phyloP scores from a whole-genome alignment of 2,113 vertebrate genomes.

The Machaerirhynchus nigripectus region DNA sequence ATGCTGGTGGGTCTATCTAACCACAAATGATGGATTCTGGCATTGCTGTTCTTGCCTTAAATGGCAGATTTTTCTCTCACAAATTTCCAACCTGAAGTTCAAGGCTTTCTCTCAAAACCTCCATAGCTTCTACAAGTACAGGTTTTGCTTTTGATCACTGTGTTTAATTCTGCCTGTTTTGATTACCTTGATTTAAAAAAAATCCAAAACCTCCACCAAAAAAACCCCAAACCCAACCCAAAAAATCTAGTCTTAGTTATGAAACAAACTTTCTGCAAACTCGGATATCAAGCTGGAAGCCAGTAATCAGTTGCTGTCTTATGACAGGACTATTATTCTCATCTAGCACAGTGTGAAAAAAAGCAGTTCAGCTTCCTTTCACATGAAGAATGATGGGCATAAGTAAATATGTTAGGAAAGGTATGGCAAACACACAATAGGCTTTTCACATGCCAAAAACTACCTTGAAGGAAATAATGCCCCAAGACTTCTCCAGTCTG shows the following conservation, averaged over 20 bases:
- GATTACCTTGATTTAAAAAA: background rate
- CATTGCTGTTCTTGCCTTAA: background rate
- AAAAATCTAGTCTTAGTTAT: background rate
- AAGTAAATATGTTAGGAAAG: background rate
- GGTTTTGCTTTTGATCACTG: background rate
- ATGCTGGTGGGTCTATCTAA: background rate
- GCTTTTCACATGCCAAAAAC: background rate
- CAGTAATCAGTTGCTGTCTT: background rate
- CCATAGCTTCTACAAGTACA: background rate
- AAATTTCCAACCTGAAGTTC: background rate
- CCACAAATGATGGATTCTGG: background rate
- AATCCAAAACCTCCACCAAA: background rate
- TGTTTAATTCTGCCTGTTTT: background rate
- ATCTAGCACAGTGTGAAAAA: constrained; percentile 2
- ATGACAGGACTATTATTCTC: constrained; percentile 10
- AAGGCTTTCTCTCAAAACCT: background rate
- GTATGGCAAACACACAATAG: background rate
- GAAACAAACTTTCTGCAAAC: background rate
- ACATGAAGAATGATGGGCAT: background rate
- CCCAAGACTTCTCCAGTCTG: background rate
- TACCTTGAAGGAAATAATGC: background rate
- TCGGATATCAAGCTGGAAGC: background rate
- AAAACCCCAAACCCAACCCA: background rate
- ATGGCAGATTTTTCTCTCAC: background rate
- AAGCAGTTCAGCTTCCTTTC: constrained; percentile 24